A percentile compares a stretch with the other conserved stretches of the same genome.
phyloP scores from a whole-genome alignment of 2,113 vertebrate genomes.

The Mustelus asterias region DNA sequence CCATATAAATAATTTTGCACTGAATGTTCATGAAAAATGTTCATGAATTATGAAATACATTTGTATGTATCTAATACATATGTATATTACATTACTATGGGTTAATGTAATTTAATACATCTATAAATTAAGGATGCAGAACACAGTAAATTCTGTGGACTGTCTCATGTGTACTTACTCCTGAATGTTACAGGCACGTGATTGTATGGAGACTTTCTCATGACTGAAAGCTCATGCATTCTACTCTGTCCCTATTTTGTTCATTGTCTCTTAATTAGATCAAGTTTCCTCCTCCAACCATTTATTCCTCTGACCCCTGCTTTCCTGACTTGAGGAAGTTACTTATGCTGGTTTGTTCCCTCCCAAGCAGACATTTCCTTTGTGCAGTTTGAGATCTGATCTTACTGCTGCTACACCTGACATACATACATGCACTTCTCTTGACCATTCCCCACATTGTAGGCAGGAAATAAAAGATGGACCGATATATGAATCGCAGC shows the following conservation, averaged over 20 bases:
- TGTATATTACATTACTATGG: no score
- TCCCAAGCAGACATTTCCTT: not conserved
- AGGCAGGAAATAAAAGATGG: not conserved
- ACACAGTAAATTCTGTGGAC: not conserved
- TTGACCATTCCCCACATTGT: not conserved
- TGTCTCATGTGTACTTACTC: not conserved
- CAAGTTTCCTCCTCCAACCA: not conserved
- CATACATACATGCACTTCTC: not conserved
- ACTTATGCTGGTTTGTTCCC: not conserved
- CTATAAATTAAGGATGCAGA: not conserved
- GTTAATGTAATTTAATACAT: no score
- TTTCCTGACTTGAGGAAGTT: not conserved
- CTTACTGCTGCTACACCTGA: not conserved
- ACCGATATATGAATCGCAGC: not conserved
- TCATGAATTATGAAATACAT: not conserved
- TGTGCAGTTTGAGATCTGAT: not conserved
- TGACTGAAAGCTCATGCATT: no score
- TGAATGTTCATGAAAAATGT: not conserved
- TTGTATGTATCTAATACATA: no score
- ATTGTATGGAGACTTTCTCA: not conserved
- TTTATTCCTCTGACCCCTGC: not conserved
- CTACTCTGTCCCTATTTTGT: not conserved
- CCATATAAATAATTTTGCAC: not conserved
- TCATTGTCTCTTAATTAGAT: not conserved
- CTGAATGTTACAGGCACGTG: no score